Conservation (phyloP, 2,797 vertebrate genomes). For the Anisognathus igniventris region DNA sequence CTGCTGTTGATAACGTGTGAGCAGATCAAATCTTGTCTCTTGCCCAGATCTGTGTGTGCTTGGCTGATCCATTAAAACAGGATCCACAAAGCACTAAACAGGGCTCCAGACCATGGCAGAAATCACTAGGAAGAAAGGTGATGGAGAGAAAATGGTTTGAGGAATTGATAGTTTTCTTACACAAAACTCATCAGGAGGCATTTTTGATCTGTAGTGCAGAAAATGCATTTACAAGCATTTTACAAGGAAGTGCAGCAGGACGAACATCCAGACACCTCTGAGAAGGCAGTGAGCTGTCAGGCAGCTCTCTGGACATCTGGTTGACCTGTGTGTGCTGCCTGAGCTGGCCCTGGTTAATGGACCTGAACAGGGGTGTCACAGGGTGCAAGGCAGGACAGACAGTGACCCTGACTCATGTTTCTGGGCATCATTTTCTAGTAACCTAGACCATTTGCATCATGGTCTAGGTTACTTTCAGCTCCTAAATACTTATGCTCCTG, state of each 20-base stretch:
- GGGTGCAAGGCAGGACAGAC: not conserved
- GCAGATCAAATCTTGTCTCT: not conserved
- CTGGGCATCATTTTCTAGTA: not conserved
- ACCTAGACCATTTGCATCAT: not conserved
- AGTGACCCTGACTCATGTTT: not conserved
- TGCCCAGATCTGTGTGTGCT: accelerated
- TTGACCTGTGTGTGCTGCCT: not conserved
- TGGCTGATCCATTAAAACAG: not conserved
- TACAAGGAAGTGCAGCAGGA: not conserved
- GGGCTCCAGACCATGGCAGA: not conserved
- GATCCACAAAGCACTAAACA: not conserved
- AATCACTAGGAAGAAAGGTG: not conserved
- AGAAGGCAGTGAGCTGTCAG: not conserved
- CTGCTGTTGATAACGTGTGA: not conserved
- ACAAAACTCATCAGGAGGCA: not conserved
- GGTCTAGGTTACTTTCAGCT: not conserved
- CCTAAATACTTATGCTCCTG: not conserved
- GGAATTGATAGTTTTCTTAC: not conserved
- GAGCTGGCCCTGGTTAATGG: not conserved
- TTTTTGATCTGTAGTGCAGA: too few relatives aligned
- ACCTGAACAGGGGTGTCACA: not conserved
- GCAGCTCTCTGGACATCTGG: not conserved
- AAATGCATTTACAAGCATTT: too few relatives aligned
- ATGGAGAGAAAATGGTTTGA: not conserved
- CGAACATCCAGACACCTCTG: not conserved